These are phyloP conservation scores for Tragelaphus strepsiceros DNA, from an alignment of 2,113 vertebrate species.

Conservation along the genomic window DNA sequence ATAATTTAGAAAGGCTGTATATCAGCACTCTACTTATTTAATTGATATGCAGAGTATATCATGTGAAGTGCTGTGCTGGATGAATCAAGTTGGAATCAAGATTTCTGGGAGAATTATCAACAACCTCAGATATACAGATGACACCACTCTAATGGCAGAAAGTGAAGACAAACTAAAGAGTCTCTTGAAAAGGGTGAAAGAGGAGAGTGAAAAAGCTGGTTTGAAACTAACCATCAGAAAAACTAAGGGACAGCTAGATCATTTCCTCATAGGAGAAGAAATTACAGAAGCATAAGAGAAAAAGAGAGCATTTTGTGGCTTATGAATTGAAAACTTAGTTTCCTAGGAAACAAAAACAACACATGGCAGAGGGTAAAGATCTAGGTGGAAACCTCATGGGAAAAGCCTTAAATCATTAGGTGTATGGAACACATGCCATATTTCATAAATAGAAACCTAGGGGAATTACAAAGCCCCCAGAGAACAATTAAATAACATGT, in stretches of 20 bases:
- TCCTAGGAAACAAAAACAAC: neutral
- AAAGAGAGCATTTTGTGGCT: neutral
- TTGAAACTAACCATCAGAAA: neutral
- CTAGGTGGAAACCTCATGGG: neutral
- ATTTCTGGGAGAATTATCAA: neutral
- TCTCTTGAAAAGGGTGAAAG: neutral
- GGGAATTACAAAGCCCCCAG: neutral
- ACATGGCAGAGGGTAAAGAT: neutral
- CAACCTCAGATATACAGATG: neutral
- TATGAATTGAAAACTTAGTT: neutral
- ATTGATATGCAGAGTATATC: neutral
- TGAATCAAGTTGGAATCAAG: neutral
- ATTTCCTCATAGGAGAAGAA: neutral
- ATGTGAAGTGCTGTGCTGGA: neutral
- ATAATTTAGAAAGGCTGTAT: neutral
- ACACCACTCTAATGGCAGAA: neutral
- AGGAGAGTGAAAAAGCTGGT: neutral
- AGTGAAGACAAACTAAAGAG: neutral
- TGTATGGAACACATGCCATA: neutral
- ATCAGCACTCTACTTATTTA: neutral
- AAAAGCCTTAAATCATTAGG: neutral
- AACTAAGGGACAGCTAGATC: neutral
- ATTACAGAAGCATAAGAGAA: neutral
- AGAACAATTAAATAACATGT: neutral
- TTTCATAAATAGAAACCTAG: neutral